Base-by-base conservation (phyloP, 30 jellyfish, hydroid and myxozoan species). In the Sanderia malayensis region DNA sequence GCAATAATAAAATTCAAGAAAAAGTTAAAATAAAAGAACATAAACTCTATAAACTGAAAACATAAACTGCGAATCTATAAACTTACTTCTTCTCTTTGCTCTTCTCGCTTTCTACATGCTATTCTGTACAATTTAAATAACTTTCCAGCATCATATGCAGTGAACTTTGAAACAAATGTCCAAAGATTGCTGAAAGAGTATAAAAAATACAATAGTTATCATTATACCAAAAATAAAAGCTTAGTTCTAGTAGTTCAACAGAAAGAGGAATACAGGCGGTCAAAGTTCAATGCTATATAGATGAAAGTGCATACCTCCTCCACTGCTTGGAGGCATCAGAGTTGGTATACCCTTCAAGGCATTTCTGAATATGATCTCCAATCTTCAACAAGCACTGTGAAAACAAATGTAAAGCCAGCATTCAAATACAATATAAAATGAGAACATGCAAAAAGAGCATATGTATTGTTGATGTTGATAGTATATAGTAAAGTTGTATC, bases 91-190 rank as follows among this genome's bases (percentile, higher is more conserved):
- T 89, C 97, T 30, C 86, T 71, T 26, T 80, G 95, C 3, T 61
- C 91, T 30, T 88, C 97, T 4, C 94, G 70, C 47, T 82, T 89
- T 49, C 94, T 61, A 69, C 74, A 74, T 0, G 97, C 97, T 0
- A 88, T 82, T 59, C 95, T 77, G 72, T 81, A 89, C 62, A 89
- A 92, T 41, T 82, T 89, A 69, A 67, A 76, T 21, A 89, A 71
- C 77, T 82, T 89, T 44, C 94, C 58, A 3, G 97, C 94, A 47
- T 88, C 95, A 23, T 64, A 79, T 17, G 93, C 97, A 13, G 97
- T 89, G 81, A 89, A 89, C 37, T 82, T 89, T 21, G 97, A 84
- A 19, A 89, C 97, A 53, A 89, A 89, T 1, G 97, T 76, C 97
- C 97, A 89, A 15, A 89, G 94, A 66, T 89, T 89, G 83, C 97